These are phyloP conservation scores for Standfussiana lucernea DNA, from an alignment of 2,888 invertebrate genomes.

Conservation along the genomic window DNA sequence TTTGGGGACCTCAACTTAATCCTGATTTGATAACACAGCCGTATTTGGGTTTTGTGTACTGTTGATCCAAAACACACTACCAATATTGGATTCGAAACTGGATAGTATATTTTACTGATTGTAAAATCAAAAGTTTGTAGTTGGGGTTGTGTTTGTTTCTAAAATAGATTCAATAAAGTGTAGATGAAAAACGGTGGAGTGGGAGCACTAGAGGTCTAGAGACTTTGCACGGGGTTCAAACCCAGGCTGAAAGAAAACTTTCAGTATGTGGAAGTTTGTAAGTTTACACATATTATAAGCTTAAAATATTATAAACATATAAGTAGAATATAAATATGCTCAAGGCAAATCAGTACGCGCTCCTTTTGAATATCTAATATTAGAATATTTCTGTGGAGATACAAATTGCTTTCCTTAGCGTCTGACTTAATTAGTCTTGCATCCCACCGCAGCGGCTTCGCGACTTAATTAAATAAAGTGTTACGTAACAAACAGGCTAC, in stretches of 20 bases:
- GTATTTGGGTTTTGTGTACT: conserved; percentile 9
- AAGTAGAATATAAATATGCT: neutral
- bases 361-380: neutral
- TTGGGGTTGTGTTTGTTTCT: neutral
- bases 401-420: conserved; percentile 18
- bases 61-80: conserved; percentile 9
- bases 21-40: conserved; percentile 33
- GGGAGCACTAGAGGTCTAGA: neutral
- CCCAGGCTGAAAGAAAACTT: neutral
- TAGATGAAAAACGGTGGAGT: neutral
- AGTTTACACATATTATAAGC: neutral
- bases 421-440: conserved; percentile 37
- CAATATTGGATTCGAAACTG: conserved; percentile 8
- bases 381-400: conserved; percentile 2
- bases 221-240: neutral
- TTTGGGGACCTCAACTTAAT: conserved; percentile 31
- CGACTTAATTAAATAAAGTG: conserved; percentile 36
- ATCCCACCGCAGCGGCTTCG: conserved; percentile 27
- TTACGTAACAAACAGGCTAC: conserved; percentile 3
- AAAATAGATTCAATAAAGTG: neutral
- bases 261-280: neutral
- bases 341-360: neutral
- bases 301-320: neutral
- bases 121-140: conserved; percentile 17
- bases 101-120: conserved; percentile 23